Conservation (phyloP, 2,797 vertebrate genomes). For the Siniperca scherzeri region DNA sequence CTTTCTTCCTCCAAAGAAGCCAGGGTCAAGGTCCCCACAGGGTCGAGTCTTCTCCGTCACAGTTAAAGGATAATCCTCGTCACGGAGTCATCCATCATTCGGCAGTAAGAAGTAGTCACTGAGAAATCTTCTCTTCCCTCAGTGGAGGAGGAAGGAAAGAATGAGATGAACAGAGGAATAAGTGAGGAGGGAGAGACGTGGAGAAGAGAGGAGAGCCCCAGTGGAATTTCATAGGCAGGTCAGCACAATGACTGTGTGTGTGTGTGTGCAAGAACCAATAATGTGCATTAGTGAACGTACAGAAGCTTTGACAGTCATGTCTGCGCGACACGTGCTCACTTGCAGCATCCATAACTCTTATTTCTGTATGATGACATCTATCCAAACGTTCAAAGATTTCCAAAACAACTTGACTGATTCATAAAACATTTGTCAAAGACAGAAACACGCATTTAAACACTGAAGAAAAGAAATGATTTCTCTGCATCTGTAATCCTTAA, state of each 20-base stretch:
- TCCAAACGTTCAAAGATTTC: background rate
- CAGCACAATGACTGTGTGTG: constrained; percentile 62
- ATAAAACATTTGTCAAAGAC: background rate
- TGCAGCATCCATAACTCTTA: background rate
- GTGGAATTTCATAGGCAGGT: constrained; percentile 82
- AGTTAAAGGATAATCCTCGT: constrained; percentile 51
- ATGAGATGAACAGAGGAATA: constrained; percentile 72
- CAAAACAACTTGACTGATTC: constrained; percentile 2
- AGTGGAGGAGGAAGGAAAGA: constrained; percentile 66
- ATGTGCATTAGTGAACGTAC: constrained; percentile 8
- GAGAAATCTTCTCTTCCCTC: constrained; percentile 64
- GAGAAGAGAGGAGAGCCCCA: constrained; percentile 73
- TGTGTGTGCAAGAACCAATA: constrained; percentile 44
- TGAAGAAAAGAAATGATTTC: background rate
- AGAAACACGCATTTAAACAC: constrained; percentile 9
- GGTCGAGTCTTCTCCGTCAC: constrained; percentile 14
- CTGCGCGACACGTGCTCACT: background rate
- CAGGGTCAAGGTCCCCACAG: constrained; percentile 45
- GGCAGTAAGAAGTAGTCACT: constrained; percentile 52
- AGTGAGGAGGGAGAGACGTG: constrained; percentile 70
- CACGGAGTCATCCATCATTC: constrained; percentile 61
- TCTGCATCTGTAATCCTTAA: background rate
- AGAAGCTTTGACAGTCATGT: constrained; percentile 28
- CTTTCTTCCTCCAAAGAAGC: constrained; percentile 11
- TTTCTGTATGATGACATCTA: background rate